Evolutionary conservation across 2,797 vertebrate genomes (phyloP).

Genomic region (Megaceryle alcyon): DNA sequence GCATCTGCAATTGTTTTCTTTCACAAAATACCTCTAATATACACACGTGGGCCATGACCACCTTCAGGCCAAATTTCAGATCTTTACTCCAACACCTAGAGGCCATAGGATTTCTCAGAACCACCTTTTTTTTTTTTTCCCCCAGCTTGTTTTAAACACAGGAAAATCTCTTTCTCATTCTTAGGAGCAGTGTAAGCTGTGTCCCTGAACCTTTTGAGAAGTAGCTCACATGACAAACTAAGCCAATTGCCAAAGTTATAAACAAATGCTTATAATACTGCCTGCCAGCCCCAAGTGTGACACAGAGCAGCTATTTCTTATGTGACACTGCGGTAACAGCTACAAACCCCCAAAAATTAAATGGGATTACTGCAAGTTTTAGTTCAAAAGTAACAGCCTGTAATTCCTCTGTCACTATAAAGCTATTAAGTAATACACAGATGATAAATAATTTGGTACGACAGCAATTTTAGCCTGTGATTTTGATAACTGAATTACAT

Average conservation of each 20-base stretch:
- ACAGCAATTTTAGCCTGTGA: background rate
- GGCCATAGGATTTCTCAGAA: background rate
- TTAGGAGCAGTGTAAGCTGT: background rate
- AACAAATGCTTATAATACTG: background rate
- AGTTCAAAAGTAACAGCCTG: background rate
- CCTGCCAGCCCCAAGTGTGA: background rate
- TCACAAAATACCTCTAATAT: background rate
- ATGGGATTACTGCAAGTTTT: background rate
- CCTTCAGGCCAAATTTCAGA: background rate
- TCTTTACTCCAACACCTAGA: background rate
- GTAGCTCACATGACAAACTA: background rate
- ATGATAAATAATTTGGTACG: background rate
- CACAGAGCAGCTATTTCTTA: background rate
- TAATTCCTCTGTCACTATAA: background rate
- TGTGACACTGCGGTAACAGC: accelerated
- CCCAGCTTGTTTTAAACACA: background rate
- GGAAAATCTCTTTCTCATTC: background rate
- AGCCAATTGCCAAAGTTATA: background rate
- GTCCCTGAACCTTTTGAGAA: background rate
- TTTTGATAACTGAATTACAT: background rate
- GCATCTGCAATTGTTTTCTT: background rate
- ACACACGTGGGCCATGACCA: accelerated
- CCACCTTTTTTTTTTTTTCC: background rate
- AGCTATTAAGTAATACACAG: background rate
- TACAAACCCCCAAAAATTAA: background rate